These are phyloP conservation scores for Capricornis sumatraensis DNA, from an alignment of 2,113 vertebrate genomes.

Conservation along the genomic window DNA sequence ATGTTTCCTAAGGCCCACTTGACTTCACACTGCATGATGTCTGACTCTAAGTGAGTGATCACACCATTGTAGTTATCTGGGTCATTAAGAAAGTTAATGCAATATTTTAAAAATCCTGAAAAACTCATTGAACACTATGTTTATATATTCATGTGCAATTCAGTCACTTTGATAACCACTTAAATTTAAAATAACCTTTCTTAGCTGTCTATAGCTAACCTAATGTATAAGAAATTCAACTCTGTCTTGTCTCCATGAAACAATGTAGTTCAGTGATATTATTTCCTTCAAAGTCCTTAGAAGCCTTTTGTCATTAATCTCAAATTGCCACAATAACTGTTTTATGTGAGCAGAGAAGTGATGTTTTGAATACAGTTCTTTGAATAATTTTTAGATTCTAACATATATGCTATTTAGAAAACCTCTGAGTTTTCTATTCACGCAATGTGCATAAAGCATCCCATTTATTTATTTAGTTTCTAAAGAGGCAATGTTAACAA, in stretches of 20 bases:
- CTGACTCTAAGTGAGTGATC: background rate
- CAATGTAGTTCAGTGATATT: background rate
- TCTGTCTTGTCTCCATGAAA: background rate
- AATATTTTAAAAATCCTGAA: background rate
- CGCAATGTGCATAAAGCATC: background rate
- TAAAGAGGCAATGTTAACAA: background rate
- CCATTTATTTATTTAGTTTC: background rate
- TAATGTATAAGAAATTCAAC: background rate
- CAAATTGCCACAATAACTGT: background rate
- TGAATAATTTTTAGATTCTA: background rate
- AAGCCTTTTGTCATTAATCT: background rate
- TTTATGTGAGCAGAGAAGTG: background rate
- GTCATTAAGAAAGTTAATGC: background rate
- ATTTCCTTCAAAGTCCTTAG: background rate
- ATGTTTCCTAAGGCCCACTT: background rate
- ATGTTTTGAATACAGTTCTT: background rate
- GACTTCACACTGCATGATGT: background rate
- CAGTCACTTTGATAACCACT: background rate
- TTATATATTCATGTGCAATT: background rate
- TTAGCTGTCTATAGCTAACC: background rate
- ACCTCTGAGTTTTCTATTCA: background rate
- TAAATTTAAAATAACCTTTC: background rate
- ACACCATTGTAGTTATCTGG: background rate
- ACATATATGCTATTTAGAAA: background rate
- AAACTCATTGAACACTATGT: background rate